phyloP scores from a whole-genome alignment of 2,797 vertebrate genomes.

The Brachymystax lenok region DNA sequence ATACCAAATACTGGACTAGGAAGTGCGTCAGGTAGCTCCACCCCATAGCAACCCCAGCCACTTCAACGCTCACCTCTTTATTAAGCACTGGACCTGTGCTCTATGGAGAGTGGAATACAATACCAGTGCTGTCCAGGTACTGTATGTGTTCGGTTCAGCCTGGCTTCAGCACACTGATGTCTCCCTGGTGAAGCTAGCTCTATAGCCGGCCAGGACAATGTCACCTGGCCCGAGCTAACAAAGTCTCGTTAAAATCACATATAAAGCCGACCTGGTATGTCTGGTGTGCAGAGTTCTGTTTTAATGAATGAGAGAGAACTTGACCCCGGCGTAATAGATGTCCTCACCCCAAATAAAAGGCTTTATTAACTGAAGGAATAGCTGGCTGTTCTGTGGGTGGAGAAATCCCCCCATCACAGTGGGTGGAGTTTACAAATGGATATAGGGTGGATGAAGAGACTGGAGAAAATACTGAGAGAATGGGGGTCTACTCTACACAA shows the following conservation, averaged over 20 bases:
- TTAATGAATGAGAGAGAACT: constrained; percentile 41
- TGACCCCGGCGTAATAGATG: constrained; percentile 24
- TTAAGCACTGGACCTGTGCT: neutral
- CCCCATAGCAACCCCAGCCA: neutral
- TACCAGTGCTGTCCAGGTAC: neutral
- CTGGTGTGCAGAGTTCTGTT: constrained; percentile 27
- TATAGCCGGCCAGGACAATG: neutral
- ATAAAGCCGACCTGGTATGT: constrained; percentile 20
- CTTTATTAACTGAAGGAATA: constrained; percentile 23
- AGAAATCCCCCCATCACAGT: neutral
- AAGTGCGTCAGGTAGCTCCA: neutral
- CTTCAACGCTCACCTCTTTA: neutral
- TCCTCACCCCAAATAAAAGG: constrained; percentile 20
- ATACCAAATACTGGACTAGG: neutral
- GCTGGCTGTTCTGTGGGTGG: neutral
- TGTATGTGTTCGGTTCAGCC: neutral
- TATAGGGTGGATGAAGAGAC: neutral
- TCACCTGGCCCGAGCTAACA: constrained; percentile 20
- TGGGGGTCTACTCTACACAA: neutral
- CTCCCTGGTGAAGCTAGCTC: neutral
- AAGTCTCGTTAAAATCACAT: constrained; percentile 37
- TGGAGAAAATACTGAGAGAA: constrained; percentile 1
- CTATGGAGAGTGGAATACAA: neutral
- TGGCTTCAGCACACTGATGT: neutral
- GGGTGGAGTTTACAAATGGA: neutral